These are phyloP conservation scores for Trypoxylon attenuatum DNA, from an alignment of 2,888 invertebrate species.

Conservation along the genomic window DNA sequence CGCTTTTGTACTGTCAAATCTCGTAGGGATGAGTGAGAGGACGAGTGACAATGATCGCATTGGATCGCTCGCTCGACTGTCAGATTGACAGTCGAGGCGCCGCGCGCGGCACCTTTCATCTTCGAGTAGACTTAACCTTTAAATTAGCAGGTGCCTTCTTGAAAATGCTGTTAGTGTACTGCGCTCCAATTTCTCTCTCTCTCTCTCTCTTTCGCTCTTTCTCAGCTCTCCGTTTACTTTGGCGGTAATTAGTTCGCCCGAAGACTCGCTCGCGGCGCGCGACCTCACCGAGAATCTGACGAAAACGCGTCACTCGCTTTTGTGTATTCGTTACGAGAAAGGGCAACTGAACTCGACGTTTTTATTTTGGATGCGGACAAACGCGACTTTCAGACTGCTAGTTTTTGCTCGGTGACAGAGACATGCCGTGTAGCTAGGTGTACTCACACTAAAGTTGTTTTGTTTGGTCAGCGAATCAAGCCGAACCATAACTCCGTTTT, in stretches of 20 bases:
- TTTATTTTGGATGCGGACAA: too few species aligned
- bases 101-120: constrained; percentile 46
- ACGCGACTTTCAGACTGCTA: too few species aligned
- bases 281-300: neutral
- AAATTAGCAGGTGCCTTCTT: constrained; percentile 40
- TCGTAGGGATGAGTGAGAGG: constrained; percentile 1
- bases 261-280: neutral
- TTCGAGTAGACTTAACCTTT: constrained; percentile 31
- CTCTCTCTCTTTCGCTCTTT: neutral
- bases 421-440: too few species aligned
- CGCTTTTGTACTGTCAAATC: neutral
- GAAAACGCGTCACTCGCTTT: neutral
- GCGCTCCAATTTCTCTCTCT: neutral
- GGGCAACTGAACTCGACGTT: neutral
- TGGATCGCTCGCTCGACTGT: constrained; percentile 37
- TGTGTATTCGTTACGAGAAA: neutral
- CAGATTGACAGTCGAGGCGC: constrained; percentile 59
- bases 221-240: neutral
- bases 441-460: too few species aligned
- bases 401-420: too few species aligned
- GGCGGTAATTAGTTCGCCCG: constrained; percentile 12
- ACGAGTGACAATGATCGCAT: constrained; percentile 29
- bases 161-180: constrained; percentile 14
- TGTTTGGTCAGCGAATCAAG: too few species aligned
- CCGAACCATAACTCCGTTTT: too few species aligned